Percentiles rank a stretch among this genome's conserved stretches.
Conservation (phyloP, 2,888 invertebrate species). For the Eubasilissa splendida region DNA sequence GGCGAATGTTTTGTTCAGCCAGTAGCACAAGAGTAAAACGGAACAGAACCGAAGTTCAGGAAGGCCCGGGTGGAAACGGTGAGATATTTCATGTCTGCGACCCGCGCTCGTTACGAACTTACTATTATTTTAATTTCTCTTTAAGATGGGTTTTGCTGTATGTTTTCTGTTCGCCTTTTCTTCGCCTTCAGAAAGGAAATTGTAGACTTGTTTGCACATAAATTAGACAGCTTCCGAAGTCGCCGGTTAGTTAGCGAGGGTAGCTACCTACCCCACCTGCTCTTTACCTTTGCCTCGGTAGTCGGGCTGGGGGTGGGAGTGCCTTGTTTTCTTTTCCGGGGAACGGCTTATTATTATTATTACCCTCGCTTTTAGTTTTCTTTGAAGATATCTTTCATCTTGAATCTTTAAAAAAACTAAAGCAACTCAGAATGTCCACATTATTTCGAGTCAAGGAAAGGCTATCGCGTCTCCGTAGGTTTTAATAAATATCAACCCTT, state of each 20-base stretch:
- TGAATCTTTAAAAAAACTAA: too few species aligned
- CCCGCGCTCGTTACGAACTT: not conserved
- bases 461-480: too few species aligned
- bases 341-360: slow-evolving; percentile 5
- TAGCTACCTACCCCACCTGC: not conserved
- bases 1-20: too few species aligned
- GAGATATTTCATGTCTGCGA: too few species aligned
- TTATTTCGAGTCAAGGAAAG: too few species aligned
- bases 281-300: not conserved
- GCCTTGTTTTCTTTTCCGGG: slow-evolving; percentile 8
- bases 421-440: too few species aligned
- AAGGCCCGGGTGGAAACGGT: too few species aligned
- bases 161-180: too few species aligned
- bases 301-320: not conserved
- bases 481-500: too few species aligned
- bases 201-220: slow-evolving; percentile 20
- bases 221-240: slow-evolving; percentile 29
- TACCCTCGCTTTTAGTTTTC: not conserved
- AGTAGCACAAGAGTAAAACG: too few species aligned
- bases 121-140: slow-evolving; percentile 13
- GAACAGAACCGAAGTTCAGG: too few species aligned
- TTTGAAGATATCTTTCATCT: not conserved
- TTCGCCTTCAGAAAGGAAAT: not conserved
- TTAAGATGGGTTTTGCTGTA: not conserved
- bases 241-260: not conserved